Base-by-base conservation (phyloP, 2,888 invertebrate species). In the Emesis furor region DNA sequence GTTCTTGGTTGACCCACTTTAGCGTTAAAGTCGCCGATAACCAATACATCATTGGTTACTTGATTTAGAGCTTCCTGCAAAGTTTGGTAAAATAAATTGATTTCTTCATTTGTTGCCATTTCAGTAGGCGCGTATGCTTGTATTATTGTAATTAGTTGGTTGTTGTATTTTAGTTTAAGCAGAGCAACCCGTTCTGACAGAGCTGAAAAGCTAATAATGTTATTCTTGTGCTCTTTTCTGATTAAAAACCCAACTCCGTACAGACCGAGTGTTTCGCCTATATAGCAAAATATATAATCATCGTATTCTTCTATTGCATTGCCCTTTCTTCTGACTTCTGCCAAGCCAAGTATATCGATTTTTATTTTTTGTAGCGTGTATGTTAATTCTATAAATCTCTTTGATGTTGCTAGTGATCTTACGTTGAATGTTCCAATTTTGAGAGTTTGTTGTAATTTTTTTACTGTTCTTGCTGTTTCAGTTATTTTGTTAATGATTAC, bases 201-300 rank as follows among this genome's bases (percentile, higher is more conserved):
- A 2, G 30, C 62, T 30, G 30, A 62, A 7, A 62, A 62, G 4
- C 5, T 32, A 3, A 62, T 2, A 12, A 88, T 84, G 24, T 85
- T 80, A 12, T 73, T 30, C 59, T 80, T 86, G 1, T 46, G 32
- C 8, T 83, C n/a, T 73, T 82, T 81, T 17, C 83, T 84, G 24
- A 90, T 73, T 32, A 90, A 46, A 24, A 89, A 90, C 4, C 89
- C 89, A 2, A 89, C 87, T 17, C 89, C 89, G 71, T 88, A 76
- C 6, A 62, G 73, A 1, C 88, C 89, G 32, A 74, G 65, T 10
- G 82, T 84, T 51, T 87, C 78, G 0, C 88, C 89, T 71, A 30
- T 87, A 69, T 88, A 77, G 55, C 77, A 88, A 1, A 90, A 79
- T 51, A 90, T 88, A 46, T 85, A 83, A 4, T 88, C 71, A n/a